Conservation (phyloP, 2,797 vertebrate species). For the Chromobotia macracanthus region DNA sequence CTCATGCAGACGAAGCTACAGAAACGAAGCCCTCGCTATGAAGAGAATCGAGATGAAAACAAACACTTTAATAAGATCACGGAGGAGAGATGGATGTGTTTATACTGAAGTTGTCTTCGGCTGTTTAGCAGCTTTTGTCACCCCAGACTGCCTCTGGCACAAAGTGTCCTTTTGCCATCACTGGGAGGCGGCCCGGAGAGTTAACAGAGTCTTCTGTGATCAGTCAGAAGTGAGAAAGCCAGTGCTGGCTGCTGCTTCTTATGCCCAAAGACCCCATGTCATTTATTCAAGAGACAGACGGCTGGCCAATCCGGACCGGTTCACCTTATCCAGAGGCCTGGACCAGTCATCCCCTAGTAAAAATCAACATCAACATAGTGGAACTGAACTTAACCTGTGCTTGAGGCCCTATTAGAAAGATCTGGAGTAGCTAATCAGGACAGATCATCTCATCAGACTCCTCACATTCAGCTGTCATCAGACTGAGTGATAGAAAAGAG, state of each 20-base stretch:
- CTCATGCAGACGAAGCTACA: conserved; percentile 15
- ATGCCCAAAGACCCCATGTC: conserved; percentile 71
- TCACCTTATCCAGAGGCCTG: conserved; percentile 7
- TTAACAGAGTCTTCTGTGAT: conserved; percentile 70
- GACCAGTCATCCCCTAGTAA: background rate
- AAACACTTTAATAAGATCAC: conserved; percentile 40
- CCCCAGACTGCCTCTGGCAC: conserved; percentile 70
- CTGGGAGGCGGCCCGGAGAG: conserved; percentile 71
- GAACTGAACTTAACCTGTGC: conserved; percentile 35
- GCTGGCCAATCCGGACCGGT: conserved; percentile 53
- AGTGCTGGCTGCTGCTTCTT: conserved; percentile 80
- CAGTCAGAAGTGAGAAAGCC: conserved; percentile 75
- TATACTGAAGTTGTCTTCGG: conserved; percentile 45
- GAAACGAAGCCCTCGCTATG: conserved; percentile 6
- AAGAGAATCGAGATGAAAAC: conserved; percentile 17
- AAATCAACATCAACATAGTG: conserved; percentile 3
- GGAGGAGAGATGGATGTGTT: conserved; percentile 56
- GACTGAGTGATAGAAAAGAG: conserved; percentile 22
- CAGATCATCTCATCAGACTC: conserved; percentile 16
- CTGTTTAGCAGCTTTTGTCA: conserved; percentile 58
- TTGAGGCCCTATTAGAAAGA: conserved; percentile 1
- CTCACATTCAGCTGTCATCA: conserved; percentile 4
- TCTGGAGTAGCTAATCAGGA: conserved; percentile 24
- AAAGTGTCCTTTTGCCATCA: conserved; percentile 68
- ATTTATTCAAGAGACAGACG: conserved; percentile 48